These are phyloP conservation scores for Megaleporinus macrocephalus DNA, from an alignment of 2,113 vertebrate genomes.

Conservation along the genomic window DNA sequence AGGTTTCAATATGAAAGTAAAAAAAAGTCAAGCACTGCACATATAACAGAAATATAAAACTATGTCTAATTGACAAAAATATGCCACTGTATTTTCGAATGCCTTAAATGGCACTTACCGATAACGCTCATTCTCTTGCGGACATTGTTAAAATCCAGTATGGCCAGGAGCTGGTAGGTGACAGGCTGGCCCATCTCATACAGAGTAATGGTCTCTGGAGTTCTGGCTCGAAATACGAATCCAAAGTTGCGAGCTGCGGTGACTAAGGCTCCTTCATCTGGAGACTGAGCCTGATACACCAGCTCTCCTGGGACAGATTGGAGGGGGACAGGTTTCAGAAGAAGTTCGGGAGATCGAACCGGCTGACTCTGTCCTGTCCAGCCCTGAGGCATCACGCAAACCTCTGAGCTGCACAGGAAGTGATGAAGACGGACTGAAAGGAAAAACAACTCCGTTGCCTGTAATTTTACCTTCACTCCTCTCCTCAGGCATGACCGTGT, in stretches of 20 bases:
- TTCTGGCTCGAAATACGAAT: conserved; percentile 78
- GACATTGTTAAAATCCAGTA: conserved; percentile 80
- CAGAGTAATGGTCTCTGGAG: conserved; percentile 80
- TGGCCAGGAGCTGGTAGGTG: conserved; percentile 78
- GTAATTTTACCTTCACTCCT: conserved; percentile 71
- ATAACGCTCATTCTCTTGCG: conserved; percentile 84
- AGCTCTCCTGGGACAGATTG: conserved; percentile 69
- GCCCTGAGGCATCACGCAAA: background rate
- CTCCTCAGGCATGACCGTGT: conserved; percentile 82
- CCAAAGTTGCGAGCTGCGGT: conserved; percentile 79
- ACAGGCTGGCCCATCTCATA: conserved; percentile 75
- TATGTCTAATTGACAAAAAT: no score
- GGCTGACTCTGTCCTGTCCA: background rate
- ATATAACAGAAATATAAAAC: no score
- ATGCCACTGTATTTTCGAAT: no score
- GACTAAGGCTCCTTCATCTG: conserved; percentile 81
- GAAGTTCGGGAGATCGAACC: no score
- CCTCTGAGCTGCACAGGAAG: background rate
- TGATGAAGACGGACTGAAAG: background rate
- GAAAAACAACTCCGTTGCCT: background rate
- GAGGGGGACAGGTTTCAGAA: background rate
- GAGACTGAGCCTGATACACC: conserved; percentile 79
- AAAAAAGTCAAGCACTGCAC: no score
- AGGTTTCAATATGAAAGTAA: no score
- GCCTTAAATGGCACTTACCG: conserved; percentile 64